Evolutionary conservation across 2,113 vertebrate genomes (phyloP), one percentile per base, ranked within the genome.

Genomic region (Uropsilus gracilis): DNA sequence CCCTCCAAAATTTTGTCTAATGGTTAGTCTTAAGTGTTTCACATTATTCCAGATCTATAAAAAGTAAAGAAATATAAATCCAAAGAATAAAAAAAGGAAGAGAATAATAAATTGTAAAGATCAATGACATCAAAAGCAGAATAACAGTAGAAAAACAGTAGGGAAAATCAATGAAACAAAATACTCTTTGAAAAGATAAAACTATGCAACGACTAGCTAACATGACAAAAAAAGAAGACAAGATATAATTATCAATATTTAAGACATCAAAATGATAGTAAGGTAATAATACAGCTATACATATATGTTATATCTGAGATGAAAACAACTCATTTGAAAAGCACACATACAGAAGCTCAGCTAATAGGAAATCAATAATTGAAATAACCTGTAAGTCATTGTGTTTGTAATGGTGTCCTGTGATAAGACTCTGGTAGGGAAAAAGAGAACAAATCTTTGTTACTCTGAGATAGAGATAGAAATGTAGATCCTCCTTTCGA

Each of bases 101-200:
- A 55, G 11, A 68, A 71, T 71, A 94, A 69, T 75, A 91, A 83
- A 83, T 53, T 53, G 24, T 37, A 87, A 71, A 80, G 71, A 94
- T 55, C n/a, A 77, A 30, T 57, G 22, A 77, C 76, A 84, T 34
- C 24, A 28, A 87, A 76, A 76, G 42, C 3, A 76, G 8, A 48
- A 87, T 34, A 91, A 48, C 32, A 90, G n/a, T 53, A 76, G 8
- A 48, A 87, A 44, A 91, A 48, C 32, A 90, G n/a, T 53, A 66
- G 42, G 69, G 69, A 71, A 84, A 89, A n/a, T 68, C 75, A 91
- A 32, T 39, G 20, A 87, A 91, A 72, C 2, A 66, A 53, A 42
- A 42, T 61, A 10, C 34, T 63, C 30, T 77, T 93, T 71, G 53
- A 61, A 50, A 88, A 59, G 48, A 50, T 57, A 64, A 89, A 85